A percentile compares a stretch with the other conserved stretches of the same genome.
These are phyloP conservation scores for Candoia aspera DNA, from an alignment of 2,113 vertebrate genomes.

Conservation along the genomic window DNA sequence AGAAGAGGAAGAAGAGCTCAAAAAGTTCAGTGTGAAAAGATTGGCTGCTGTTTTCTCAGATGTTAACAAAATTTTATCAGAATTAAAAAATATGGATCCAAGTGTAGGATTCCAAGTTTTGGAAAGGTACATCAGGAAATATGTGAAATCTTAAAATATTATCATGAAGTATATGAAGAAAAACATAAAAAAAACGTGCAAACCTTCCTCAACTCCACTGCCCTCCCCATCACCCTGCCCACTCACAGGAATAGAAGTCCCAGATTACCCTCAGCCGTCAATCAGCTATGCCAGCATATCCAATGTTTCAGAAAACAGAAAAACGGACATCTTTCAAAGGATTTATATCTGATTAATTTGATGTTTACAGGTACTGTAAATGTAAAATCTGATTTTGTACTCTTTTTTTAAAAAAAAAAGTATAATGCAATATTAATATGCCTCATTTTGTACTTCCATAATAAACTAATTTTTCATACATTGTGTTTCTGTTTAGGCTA, in stretches of 20 bases:
- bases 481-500: background rate
- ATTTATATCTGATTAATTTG: background rate
- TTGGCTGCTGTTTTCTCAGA: no score
- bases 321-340: background rate
- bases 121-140: background rate
- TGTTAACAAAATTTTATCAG: no score
- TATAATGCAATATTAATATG: background rate
- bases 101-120: background rate
- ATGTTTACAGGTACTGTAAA: background rate
- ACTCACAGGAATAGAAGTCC: background rate
- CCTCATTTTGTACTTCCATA: background rate
- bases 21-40: no score
- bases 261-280: background rate
- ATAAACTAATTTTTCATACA: background rate
- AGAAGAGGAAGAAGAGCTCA: no score
- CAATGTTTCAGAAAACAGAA: background rate
- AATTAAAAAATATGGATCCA: background rate
- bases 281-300: background rate
- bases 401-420: background rate
- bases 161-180: background rate
- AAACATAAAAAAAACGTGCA: background rate
- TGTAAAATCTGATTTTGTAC: background rate
- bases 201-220: background rate
- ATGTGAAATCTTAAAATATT: background rate
- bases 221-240: background rate